Base-by-base conservation (phyloP, 2,797 vertebrate genomes). In the Leptoclinus maculatus region DNA sequence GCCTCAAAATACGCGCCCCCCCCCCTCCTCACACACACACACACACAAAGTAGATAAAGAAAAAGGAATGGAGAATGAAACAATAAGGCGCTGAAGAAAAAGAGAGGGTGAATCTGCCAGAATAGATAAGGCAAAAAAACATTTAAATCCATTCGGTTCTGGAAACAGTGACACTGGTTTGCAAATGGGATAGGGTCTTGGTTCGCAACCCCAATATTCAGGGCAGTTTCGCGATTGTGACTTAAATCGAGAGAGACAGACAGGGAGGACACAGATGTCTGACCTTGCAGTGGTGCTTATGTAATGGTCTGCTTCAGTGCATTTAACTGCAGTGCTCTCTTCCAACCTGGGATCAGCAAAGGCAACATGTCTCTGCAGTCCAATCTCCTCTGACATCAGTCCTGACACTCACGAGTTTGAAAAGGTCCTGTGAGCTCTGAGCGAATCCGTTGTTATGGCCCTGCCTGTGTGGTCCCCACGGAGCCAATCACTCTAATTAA, bases 401-500 rank as follows among this genome's bases (percentile, higher is more conserved):
- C 72, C 80, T 85, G 88, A 94, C 79, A 88, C 90, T 90, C 74
- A 10, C n/a, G 80, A 84, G 81, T 84, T 83, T 87, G 88, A 91
- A 92, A 87, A 82, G 83, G 83, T 90, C 87, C 85, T 85, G 82
- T 76, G 87, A 92, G 90, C 87, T 74, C 72, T 2, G 69, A 89
- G 84, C 88, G 90, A 92, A 92, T 92, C 86, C 75, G 84, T 87
- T 90, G 90, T 92, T 90, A 82, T 87, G 85, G 82, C 70, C 85
- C 88, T 82, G 87, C 83, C 81, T 74, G 80, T 76, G 89, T 84
- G 78, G 89, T 94, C 95, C 94, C 90, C 76, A 58, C 73, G 87
- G 91, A 94, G 86, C 87, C 91, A 91, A 89, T 93, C 89, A 93
- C 88, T 91, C 92, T 94, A 95, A 96, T 96, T 96, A 96, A 95